Percentiles rank a stretch among this genome's conserved stretches.
These are phyloP conservation scores for Clistopyga incitator DNA, from an alignment of 2,888 invertebrate genomes.

Conservation along the genomic window DNA sequence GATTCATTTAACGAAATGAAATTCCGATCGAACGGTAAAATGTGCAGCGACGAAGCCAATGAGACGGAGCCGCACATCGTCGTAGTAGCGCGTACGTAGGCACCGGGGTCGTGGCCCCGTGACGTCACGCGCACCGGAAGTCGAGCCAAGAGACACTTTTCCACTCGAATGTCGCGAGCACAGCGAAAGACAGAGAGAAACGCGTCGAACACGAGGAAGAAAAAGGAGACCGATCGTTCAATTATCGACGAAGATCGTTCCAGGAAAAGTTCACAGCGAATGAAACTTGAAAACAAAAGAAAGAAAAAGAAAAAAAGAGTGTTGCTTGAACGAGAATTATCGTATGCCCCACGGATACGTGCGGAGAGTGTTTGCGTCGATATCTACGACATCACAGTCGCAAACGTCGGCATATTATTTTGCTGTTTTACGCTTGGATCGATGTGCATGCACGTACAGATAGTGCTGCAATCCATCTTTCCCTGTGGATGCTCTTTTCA, in stretches of 20 bases:
- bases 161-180: conserved; percentile 27
- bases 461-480: not conserved
- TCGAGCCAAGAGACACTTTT: conserved; percentile 51
- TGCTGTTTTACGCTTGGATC: conserved; percentile 43
- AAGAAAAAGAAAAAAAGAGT: conserved; percentile 18
- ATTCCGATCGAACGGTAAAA: conserved; percentile 11
- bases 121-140: conserved; percentile 59
- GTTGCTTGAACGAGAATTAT: conserved; percentile 29
- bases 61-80: not conserved
- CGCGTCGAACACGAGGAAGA: not conserved
- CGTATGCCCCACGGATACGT: conserved; percentile 12
- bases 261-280: conserved; percentile 41
- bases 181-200: conserved; percentile 8
- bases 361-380: conserved; percentile 47
- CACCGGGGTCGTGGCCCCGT: conserved; percentile 56
- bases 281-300: no score
- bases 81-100: conserved; percentile 26
- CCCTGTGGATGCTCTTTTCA: not conserved
- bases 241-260: conserved; percentile 42
- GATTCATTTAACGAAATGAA: conserved; percentile 23
- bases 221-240: conserved; percentile 25
- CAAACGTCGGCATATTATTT: not conserved
- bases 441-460: not conserved
- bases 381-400: conserved; percentile 14
- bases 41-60: not conserved